Evolutionary conservation across 2,113 vertebrate species (phyloP).

Genomic region (Pterocles orientalis): DNA sequence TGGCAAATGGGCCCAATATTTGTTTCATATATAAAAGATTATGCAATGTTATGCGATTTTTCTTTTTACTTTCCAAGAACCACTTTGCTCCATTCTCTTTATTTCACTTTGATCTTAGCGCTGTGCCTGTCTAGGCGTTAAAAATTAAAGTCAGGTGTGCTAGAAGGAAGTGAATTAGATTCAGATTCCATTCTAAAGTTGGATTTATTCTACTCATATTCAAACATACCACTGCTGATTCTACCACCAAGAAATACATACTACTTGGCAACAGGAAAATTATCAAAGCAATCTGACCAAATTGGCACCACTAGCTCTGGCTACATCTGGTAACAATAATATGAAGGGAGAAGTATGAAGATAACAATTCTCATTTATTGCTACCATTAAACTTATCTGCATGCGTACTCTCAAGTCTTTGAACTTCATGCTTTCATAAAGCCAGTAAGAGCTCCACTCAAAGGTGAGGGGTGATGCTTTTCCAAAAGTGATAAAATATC

Average conservation of each 20-base stretch:
- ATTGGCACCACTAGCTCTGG: constrained; percentile 14
- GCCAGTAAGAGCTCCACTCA: not conserved
- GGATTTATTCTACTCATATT: constrained; percentile 15
- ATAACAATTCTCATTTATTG: constrained; percentile 62
- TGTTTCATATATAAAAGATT: constrained; percentile 12
- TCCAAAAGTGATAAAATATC: not conserved
- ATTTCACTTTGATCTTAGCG: constrained; percentile 52
- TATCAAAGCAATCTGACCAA: constrained; percentile 64
- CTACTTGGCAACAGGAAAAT: constrained; percentile 49
- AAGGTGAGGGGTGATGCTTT: constrained; percentile 21
- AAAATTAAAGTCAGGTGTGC: constrained; percentile 66
- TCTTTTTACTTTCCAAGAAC: constrained; percentile 31
- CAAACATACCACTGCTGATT: constrained; percentile 31
- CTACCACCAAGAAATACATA: constrained; percentile 49
- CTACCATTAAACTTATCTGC: constrained; percentile 49
- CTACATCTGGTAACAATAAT: constrained; percentile 60
- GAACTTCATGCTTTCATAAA: constrained; percentile 29
- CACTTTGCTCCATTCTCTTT: not conserved
- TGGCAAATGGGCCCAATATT: not conserved
- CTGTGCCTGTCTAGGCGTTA: constrained; percentile 23
- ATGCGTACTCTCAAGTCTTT: not conserved
- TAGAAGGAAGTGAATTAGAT: constrained; percentile 47
- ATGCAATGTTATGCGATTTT: not conserved
- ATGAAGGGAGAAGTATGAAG: constrained; percentile 20
- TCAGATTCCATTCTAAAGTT: constrained; percentile 56